These are phyloP conservation scores for Dendrocincla fuliginosa DNA, from an alignment of 2,797 vertebrate genomes.

Conservation along the genomic window DNA sequence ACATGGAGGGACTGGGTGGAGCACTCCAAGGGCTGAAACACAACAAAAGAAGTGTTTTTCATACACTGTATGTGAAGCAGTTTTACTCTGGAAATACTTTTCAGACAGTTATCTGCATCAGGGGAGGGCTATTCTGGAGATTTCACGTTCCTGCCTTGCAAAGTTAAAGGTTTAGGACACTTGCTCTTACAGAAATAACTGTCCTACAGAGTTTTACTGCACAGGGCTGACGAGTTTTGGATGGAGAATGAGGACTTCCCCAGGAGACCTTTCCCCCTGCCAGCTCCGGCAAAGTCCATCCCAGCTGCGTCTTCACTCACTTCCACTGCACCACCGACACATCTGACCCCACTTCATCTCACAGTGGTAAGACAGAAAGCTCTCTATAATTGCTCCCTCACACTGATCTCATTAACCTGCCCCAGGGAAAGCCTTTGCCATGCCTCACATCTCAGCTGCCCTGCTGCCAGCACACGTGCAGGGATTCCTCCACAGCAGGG, in stretches of 20 bases:
- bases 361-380: not conserved
- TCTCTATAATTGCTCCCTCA: not conserved
- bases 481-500: not conserved
- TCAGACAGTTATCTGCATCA: not conserved
- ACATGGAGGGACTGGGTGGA: constrained; percentile 8
- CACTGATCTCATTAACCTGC: no score
- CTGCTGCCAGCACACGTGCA: rapidly evolving
- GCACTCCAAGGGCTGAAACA: constrained; percentile 16
- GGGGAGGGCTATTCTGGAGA: not conserved
- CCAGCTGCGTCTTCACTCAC: not conserved
- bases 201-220: not conserved
- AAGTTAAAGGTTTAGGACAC: not conserved
- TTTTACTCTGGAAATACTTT: not conserved
- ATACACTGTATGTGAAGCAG: not conserved
- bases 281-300: not conserved
- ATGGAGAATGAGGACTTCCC: not conserved
- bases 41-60: not conserved
- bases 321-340: not conserved
- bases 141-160: not conserved
- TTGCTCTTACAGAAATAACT: not conserved
- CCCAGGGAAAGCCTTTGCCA: not conserved
- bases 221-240: not conserved
- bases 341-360: not conserved
- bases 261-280: not conserved
- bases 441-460: not conserved